Percentiles rank a stretch among this genome's conserved stretches.
phyloP scores from a whole-genome alignment of 2,113 vertebrate species.

The Pseudolaguvia tuberculata region DNA sequence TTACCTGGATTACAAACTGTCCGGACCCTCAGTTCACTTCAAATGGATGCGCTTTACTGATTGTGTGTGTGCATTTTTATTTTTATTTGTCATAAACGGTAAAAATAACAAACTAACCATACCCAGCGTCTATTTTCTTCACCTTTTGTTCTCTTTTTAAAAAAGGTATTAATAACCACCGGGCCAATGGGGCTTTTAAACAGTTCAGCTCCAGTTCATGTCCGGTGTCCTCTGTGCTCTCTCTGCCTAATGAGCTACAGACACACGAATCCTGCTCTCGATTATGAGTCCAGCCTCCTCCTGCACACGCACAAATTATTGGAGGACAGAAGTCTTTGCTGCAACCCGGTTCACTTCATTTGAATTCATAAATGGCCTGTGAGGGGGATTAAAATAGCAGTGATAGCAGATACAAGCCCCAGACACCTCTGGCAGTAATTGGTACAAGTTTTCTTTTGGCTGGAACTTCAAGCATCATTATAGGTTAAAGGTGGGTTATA shows the following conservation, averaged over 20 bases:
- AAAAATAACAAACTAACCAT: background rate
- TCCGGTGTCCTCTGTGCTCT: conserved; percentile 33
- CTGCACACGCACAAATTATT: conserved; percentile 32
- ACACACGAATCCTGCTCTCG: conserved; percentile 22
- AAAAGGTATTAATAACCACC: conserved; percentile 38
- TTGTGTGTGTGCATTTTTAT: background rate
- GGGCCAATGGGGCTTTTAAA: conserved; percentile 10
- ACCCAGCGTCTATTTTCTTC: background rate
- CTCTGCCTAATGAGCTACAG: conserved; percentile 45
- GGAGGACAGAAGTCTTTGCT: conserved; percentile 20
- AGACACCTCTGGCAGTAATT: conserved; percentile 34
- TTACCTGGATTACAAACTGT: conserved; percentile 37
- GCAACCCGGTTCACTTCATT: conserved; percentile 39
- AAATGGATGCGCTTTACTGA: conserved; percentile 11
- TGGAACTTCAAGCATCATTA: conserved; percentile 44
- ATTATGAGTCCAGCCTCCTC: conserved; percentile 34
- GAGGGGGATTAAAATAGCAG: conserved; percentile 51
- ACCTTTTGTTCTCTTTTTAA: conserved; percentile 9
- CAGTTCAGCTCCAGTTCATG: conserved; percentile 36
- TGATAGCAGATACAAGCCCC: conserved; percentile 6
- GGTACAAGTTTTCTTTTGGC: conserved; percentile 25
- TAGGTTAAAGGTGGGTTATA: conserved; percentile 31
- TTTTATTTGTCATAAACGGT: background rate
- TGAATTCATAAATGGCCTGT: conserved; percentile 46
- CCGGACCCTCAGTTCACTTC: conserved; percentile 41